Conservation (phyloP, 2,113 vertebrate genomes). For the Indri indri region DNA sequence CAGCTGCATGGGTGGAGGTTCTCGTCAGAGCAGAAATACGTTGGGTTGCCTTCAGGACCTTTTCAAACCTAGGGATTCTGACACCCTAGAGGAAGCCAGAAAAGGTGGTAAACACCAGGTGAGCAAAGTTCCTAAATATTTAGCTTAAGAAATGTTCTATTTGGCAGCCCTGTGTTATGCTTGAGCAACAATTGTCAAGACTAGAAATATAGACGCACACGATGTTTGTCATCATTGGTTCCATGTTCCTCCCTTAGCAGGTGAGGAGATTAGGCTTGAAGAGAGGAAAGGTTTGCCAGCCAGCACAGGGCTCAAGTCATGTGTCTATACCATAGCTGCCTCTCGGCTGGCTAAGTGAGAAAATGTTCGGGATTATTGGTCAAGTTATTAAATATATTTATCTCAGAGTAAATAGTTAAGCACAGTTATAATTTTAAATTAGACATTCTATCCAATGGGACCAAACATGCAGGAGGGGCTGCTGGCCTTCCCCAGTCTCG, state of each 20-base stretch:
- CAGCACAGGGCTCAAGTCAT: neutral
- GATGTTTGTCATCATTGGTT: neutral
- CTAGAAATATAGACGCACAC: neutral
- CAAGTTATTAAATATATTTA: neutral
- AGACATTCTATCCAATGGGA: slow-evolving; percentile 56
- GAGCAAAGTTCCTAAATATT: neutral
- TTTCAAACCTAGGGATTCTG: neutral
- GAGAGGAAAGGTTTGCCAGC: neutral
- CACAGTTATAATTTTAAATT: slow-evolving; percentile 50
- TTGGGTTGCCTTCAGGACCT: neutral
- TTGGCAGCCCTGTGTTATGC: neutral
- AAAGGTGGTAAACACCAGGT: neutral
- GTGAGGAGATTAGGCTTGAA: neutral
- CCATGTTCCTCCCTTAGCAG: neutral
- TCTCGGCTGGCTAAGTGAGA: neutral
- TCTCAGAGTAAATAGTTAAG: slow-evolving; percentile 21
- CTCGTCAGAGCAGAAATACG: neutral
- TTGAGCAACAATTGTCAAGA: neutral
- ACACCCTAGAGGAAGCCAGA: neutral
- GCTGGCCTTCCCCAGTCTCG: neutral
- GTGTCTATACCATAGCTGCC: neutral
- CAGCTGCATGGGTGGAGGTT: neutral
- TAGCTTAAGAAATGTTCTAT: neutral
- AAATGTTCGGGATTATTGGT: neutral
- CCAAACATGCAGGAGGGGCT: slow-evolving; percentile 40